phyloP scores from a whole-genome alignment of 2,113 vertebrate genomes.

The Pandion haliaetus region DNA sequence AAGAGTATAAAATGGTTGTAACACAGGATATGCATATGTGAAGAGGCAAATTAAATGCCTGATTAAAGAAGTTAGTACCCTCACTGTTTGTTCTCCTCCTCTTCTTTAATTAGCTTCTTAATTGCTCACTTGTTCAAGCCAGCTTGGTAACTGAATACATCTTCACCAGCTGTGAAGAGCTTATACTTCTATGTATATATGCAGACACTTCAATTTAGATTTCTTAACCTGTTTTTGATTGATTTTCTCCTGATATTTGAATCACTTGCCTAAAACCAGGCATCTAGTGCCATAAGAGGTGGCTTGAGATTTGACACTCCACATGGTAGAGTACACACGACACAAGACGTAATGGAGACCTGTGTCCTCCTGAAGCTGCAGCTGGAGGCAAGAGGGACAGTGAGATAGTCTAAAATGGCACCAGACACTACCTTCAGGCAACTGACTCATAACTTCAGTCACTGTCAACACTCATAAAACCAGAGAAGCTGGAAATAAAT shows the following conservation, averaged over 20 bases:
- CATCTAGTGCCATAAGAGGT: neutral
- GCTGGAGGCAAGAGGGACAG: neutral
- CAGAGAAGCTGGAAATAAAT: neutral
- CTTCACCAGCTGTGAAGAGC: neutral
- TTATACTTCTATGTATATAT: neutral
- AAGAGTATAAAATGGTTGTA: neutral
- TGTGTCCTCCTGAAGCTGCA: neutral
- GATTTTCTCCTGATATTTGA: neutral
- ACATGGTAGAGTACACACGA: neutral
- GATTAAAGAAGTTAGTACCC: neutral
- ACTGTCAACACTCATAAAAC: neutral
- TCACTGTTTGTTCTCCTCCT: neutral
- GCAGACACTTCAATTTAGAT: neutral
- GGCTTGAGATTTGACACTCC: neutral
- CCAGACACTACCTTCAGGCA: neutral
- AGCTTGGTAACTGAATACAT: neutral
- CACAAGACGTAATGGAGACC: neutral
- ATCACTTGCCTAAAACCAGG: neutral
- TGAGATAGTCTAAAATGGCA: neutral
- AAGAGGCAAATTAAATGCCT: constrained; percentile 1
- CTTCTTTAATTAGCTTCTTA: neutral
- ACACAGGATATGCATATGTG: neutral
- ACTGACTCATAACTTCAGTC: neutral
- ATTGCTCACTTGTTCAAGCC: neutral
- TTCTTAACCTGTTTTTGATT: neutral